A percentile compares a stretch with the other conserved stretches of the same genome.
These are phyloP conservation scores for Sweltsa coloradensis DNA, from an alignment of 1,140 invertebrate genomes.

Conservation along the genomic window DNA sequence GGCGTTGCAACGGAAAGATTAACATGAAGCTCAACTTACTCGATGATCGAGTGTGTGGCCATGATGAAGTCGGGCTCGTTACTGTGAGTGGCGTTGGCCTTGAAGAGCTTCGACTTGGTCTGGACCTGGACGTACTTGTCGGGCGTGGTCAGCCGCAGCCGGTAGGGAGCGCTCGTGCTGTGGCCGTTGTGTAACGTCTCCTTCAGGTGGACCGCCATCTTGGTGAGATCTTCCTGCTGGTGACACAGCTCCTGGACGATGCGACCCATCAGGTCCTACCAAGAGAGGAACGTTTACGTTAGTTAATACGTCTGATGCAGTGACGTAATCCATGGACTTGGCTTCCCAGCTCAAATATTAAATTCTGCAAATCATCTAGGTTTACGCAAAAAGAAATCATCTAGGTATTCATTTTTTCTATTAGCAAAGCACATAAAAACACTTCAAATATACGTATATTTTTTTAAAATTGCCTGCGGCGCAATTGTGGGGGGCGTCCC, in stretches of 20 bases:
- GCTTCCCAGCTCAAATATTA: no score
- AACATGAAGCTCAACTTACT: no score
- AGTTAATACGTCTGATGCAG: background rate
- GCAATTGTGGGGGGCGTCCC: no score
- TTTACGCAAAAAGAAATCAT: no score
- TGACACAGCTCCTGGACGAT: slow-evolving; percentile 67
- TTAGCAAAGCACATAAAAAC: no score
- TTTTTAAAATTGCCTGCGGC: no score
- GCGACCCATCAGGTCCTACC: slow-evolving; percentile 48
- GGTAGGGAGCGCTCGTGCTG: slow-evolving; percentile 61
- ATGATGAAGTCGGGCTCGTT: slow-evolving; percentile 75
- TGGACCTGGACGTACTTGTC: slow-evolving; percentile 73
- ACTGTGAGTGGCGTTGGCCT: slow-evolving; percentile 47
- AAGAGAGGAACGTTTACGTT: slow-evolving; percentile 1
- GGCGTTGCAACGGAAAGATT: no score
- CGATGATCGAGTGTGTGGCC: slow-evolving; percentile 77
- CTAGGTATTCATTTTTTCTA: no score
- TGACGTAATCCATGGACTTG: no score
- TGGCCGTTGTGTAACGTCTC: slow-evolving; percentile 55
- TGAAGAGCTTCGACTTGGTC: slow-evolving; percentile 78
- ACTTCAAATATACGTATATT: no score
- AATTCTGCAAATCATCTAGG: no score
- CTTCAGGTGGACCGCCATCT: slow-evolving; percentile 58
- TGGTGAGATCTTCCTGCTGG: slow-evolving; percentile 50
- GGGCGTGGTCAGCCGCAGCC: slow-evolving; percentile 53